These are phyloP conservation scores for Himalopsyche tibetana DNA, from an alignment of 2,888 invertebrate species.

Conservation along the genomic window DNA sequence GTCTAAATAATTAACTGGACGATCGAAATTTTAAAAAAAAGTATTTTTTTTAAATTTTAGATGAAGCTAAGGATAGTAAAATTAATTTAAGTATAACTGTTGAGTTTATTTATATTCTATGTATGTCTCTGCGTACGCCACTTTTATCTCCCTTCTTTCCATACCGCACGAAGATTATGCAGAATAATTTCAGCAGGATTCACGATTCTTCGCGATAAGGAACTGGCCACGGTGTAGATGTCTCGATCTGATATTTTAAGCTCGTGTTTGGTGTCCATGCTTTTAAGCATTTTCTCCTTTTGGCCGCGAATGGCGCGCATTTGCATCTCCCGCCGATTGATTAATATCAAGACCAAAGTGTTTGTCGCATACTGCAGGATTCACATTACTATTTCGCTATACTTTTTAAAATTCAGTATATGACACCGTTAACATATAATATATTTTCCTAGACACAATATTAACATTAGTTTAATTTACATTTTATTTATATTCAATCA, in stretches of 20 bases:
- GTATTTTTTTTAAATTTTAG: too few relatives aligned
- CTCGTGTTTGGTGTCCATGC: not conserved
- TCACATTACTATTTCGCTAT: too few relatives aligned
- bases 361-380: not conserved
- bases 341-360: conserved; percentile 39
- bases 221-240: conserved; percentile 59
- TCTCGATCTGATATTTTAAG: conserved; percentile 52
- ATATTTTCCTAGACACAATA: too few relatives aligned
- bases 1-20: too few relatives aligned
- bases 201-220: conserved; percentile 55
- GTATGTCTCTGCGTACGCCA: conserved; percentile 41
- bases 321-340: conserved; percentile 56
- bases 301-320: not conserved
- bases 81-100: too few relatives aligned
- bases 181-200: conserved; percentile 59
- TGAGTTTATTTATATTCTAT: not conserved
- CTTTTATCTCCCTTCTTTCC: conserved; percentile 38
- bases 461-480: too few relatives aligned
- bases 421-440: too few relatives aligned
- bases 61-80: too few relatives aligned
- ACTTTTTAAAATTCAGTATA: too few relatives aligned
- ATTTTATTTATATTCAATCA: too few relatives aligned
- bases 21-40: too few relatives aligned
- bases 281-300: conserved; percentile 18
- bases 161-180: conserved; percentile 59